These are phyloP conservation scores for Argopecten irradians DNA, from an alignment of 1,140 invertebrate genomes.

Conservation along the genomic window DNA sequence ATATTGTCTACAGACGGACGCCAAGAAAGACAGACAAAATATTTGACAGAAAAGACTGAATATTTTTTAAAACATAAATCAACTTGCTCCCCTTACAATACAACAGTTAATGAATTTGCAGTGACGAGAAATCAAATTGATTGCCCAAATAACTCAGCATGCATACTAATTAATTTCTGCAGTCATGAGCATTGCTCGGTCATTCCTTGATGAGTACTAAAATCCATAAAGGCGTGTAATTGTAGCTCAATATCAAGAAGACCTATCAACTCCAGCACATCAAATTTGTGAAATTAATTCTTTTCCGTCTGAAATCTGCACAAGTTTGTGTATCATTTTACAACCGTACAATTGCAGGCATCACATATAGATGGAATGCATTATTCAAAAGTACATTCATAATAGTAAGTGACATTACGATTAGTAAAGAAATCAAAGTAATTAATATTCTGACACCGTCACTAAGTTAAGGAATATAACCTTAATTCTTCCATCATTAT, in stretches of 20 bases:
- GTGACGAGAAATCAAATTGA: neutral
- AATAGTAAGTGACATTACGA: neutral
- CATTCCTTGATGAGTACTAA: neutral
- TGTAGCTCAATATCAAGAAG: neutral
- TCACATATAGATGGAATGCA: neutral
- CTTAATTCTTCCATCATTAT: neutral
- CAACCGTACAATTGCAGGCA: neutral
- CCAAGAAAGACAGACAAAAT: neutral
- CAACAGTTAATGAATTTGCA: neutral
- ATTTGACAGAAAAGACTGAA: neutral
- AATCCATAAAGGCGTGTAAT: neutral
- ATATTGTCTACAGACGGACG: neutral
- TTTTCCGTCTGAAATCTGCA: neutral
- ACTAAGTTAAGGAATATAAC: too few species aligned
- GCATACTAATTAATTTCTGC: neutral
- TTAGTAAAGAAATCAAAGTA: neutral
- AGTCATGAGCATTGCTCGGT: neutral
- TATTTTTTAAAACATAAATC: slow-evolving; percentile 4
- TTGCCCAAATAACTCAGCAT: neutral
- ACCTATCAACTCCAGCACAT: neutral
- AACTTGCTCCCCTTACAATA: neutral
- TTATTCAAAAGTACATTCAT: neutral
- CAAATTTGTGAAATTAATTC: neutral
- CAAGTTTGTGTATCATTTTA: neutral
- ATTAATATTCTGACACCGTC: neutral